These are phyloP conservation scores for Vespertilio murinus DNA, from an alignment of 2,797 vertebrate species.

Conservation along the genomic window DNA sequence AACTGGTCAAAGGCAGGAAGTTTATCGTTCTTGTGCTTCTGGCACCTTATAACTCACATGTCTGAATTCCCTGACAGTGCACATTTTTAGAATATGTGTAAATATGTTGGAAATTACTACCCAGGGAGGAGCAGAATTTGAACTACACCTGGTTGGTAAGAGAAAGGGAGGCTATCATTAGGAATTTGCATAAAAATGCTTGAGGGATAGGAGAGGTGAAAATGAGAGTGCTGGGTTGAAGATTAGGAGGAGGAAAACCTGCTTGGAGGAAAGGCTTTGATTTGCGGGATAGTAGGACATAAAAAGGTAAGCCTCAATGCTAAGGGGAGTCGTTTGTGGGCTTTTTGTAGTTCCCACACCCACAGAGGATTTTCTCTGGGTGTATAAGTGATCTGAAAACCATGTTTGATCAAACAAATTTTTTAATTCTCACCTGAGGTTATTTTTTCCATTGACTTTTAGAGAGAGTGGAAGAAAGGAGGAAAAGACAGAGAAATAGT, in stretches of 20 bases:
- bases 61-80: neutral
- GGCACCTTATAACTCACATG: neutral
- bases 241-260: neutral
- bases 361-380: neutral
- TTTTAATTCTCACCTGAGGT: too few species aligned
- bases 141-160: neutral
- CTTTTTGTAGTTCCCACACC: neutral
- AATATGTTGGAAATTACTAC: neutral
- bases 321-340: neutral
- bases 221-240: neutral
- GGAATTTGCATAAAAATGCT: neutral
- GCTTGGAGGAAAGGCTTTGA: neutral
- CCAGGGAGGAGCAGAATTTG: neutral
- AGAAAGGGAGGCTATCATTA: neutral
- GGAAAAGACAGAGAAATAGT: too few species aligned
- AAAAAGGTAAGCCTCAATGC: neutral
- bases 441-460: too few species aligned
- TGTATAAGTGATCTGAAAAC: neutral
- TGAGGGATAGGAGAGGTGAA: neutral
- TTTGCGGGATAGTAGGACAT: rapidly evolving
- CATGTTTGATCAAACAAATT: neutral
- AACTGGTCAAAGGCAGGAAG: neutral
- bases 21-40: neutral
- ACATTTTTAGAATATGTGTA: neutral
- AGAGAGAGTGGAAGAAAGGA: too few species aligned